Evolutionary conservation across 2,888 invertebrate genomes (phyloP), one percentile per base, ranked within the genome.

Genomic region (Himalopsyche anomala): DNA sequence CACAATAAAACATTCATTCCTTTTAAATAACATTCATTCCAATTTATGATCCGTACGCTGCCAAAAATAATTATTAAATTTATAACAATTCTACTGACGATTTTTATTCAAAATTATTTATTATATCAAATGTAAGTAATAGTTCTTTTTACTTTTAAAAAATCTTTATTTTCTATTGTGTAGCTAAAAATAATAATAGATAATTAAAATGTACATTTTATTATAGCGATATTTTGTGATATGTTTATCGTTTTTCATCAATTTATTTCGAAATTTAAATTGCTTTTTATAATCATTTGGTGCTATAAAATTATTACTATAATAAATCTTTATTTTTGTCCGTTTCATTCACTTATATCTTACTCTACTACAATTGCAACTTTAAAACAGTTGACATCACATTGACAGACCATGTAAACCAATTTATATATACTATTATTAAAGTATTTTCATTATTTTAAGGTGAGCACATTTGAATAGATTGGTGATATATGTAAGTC

Each of bases 151-250:
- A 45, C 9, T 45, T 56, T 17, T 17, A n/a, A 6, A 17, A 28
- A 40, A 9, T 56, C 9, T 56, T 56, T 56, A 6, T n/a, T 56
- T 56, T 56, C n/a, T 6, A 56, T 9, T 15, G n/a, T 4, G 6
- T 79, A 17, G 36, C 5, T 79, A 36, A 38, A 79, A 38, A 79
- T 42, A 79, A 28, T 79, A 5, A 79, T 79, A 56, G n/a, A n/a
- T 79, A 19, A 12, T 42, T 17, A 28, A 40, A 1, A 79, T 40
- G 42, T 79, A 79, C 19, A 40, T 42, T 79, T 79, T 45, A 45
- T 45, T 45, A 15, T 79, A 28, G 42, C 80, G 28, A 79, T 79
- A 38, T 40, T 79, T 79, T 79, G 38, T 79, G 80, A 40, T 79
- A 36, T 36, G 19, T 79, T 28, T 19, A 79, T 79, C 3, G 80